Conservation (phyloP, 2,888 invertebrate species). For the Rhimphoctona megacephalus region DNA sequence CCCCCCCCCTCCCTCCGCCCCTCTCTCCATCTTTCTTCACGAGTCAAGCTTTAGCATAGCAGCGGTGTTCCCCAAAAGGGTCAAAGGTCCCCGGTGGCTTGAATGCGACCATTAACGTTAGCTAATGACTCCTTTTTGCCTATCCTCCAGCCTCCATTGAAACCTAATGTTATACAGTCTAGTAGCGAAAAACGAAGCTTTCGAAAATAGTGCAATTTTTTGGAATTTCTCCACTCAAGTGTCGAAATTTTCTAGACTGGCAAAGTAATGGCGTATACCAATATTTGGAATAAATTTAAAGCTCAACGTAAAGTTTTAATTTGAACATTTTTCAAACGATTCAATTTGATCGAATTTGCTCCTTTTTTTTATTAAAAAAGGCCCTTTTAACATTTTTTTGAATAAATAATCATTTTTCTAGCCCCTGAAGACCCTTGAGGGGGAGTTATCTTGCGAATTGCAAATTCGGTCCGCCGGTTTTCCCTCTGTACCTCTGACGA, state of each 20-base stretch:
- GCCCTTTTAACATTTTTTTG: neutral
- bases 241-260: neutral
- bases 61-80: slow-evolving; percentile 67
- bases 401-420: neutral
- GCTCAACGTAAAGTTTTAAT: neutral
- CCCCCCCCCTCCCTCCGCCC: neutral
- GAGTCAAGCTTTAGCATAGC: slow-evolving; percentile 49
- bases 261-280: neutral
- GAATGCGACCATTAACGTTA: slow-evolving; percentile 79
- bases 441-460: slow-evolving; percentile 5
- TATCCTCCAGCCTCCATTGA: slow-evolving; percentile 64
- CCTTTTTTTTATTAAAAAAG: neutral
- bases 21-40: neutral
- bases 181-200: slow-evolving; percentile 32
- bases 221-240: neutral
- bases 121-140: slow-evolving; percentile 78
- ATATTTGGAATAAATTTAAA: neutral
- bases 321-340: neutral
- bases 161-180: slow-evolving; percentile 53
- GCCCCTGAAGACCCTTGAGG: neutral
- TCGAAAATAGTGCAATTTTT: neutral
- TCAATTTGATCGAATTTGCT: neutral
- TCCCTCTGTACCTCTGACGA: slow-evolving; percentile 10
- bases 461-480: slow-evolving; percentile 11
- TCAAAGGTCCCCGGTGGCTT: slow-evolving; percentile 77